These are phyloP conservation scores for Prosapia bicincta DNA, from an alignment of 2,888 invertebrate genomes.

Conservation along the genomic window DNA sequence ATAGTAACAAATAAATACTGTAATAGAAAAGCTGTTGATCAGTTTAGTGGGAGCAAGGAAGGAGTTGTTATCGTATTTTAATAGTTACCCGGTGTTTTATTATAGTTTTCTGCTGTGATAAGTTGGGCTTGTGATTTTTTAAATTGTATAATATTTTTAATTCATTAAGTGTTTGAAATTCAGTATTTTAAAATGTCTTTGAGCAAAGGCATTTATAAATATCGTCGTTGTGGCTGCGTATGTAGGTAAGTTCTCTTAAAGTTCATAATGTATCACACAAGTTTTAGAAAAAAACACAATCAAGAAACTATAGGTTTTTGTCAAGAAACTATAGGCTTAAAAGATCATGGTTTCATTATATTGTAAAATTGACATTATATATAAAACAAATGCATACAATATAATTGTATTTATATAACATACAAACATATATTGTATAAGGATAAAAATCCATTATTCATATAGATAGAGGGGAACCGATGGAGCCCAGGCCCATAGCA, in stretches of 20 bases:
- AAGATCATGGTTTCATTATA: neutral
- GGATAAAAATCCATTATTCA: too few species aligned
- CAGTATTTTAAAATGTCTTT: constrained; percentile 22
- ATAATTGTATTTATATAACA: neutral
- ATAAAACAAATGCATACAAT: neutral
- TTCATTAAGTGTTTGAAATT: neutral
- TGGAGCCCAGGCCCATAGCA: too few species aligned
- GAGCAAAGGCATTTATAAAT: constrained; percentile 24
- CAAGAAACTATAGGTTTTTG: neutral
- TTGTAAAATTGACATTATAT: neutral
- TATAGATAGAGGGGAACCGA: too few species aligned
- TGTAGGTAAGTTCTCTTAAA: constrained; percentile 25
- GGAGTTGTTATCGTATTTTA: neutral
- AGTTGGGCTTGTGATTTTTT: neutral
- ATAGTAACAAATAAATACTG: neutral
- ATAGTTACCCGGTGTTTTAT: neutral
- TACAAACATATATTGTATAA: too few species aligned
- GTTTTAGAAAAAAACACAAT: neutral
- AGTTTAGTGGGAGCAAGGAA: neutral
- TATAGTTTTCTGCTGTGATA: neutral
- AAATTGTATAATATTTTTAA: neutral
- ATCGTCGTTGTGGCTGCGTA: constrained; percentile 23
- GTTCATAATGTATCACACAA: too few species aligned
- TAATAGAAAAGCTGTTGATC: neutral
- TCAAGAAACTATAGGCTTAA: neutral